Conservation (phyloP, 2,888 invertebrate genomes). For the Cactoblastis cactorum region DNA sequence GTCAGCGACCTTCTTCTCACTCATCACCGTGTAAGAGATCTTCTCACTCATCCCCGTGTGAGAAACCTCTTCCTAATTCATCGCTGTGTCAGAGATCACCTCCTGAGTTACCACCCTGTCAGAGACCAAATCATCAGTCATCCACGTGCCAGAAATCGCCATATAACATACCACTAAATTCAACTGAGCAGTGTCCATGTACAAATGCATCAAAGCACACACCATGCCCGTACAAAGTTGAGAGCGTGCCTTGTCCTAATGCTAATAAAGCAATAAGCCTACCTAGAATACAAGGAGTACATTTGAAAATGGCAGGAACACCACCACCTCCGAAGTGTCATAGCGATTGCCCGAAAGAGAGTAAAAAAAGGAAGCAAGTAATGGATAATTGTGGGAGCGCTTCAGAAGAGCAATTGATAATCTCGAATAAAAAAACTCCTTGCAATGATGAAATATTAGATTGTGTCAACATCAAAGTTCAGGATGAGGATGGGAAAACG, state of each 20-base stretch:
- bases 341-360: not conserved
- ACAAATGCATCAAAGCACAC: no score
- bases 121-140: no score
- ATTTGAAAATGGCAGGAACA: not conserved
- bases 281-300: not conserved
- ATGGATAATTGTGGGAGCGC: not conserved
- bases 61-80: no score
- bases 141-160: no score
- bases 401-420: slow-evolving; percentile 41
- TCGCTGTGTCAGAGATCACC: no score
- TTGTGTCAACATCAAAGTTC: slow-evolving; percentile 42
- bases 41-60: no score
- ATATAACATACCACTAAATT: no score
- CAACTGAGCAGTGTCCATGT: no score
- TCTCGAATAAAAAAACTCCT: slow-evolving; percentile 39
- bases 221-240: no score
- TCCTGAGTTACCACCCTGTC: no score
- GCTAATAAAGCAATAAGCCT: not conserved
- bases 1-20: no score
- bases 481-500: slow-evolving; percentile 51
- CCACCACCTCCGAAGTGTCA: not conserved
- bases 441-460: slow-evolving; percentile 49
- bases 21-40: no score
- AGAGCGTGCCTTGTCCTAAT: not conserved
- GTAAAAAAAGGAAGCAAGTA: not conserved